These are phyloP conservation scores for Trachelipus rathkii DNA, from an alignment of 1,140 invertebrate genomes.

Conservation along the genomic window DNA sequence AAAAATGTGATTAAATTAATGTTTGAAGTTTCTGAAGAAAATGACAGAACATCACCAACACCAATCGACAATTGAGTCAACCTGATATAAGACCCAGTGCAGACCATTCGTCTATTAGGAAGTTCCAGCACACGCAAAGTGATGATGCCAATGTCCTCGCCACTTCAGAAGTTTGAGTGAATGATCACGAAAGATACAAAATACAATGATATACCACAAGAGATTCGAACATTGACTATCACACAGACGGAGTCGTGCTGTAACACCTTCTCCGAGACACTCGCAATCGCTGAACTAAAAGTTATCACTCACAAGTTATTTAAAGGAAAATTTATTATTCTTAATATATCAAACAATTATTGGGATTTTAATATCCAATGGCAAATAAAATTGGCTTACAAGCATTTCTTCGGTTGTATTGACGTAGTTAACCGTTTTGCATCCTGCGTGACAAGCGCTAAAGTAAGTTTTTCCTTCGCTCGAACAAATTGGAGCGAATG, in stretches of 20 bases:
- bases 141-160: slow-evolving; percentile 81
- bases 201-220: slow-evolving; percentile 68
- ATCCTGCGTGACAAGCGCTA: slow-evolving; percentile 84
- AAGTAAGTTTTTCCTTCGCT: slow-evolving; percentile 73
- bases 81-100: slow-evolving; percentile 87
- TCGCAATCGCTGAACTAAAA: slow-evolving; percentile 68
- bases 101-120: slow-evolving; percentile 84
- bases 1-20: background rate
- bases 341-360: background rate
- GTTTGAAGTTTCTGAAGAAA: slow-evolving; percentile 14
- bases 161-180: slow-evolving; percentile 85
- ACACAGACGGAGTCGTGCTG: slow-evolving; percentile 35
- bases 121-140: slow-evolving; percentile 85
- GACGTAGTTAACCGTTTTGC: slow-evolving; percentile 58
- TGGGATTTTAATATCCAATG: no score
- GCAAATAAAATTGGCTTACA: background rate
- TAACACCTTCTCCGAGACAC: slow-evolving; percentile 58
- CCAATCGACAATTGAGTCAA: slow-evolving; percentile 85
- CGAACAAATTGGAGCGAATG: slow-evolving; percentile 78
- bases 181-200: slow-evolving; percentile 84
- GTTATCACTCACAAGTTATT: background rate
- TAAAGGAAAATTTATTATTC: no score
- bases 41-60: slow-evolving; percentile 63
- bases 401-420: slow-evolving; percentile 30
- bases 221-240: slow-evolving; percentile 46